A percentile compares a stretch with the other conserved stretches of the same genome.
These are phyloP conservation scores for Oryzaephilus surinamensis DNA, from an alignment of 1,140 invertebrate species.

Conservation along the genomic window DNA sequence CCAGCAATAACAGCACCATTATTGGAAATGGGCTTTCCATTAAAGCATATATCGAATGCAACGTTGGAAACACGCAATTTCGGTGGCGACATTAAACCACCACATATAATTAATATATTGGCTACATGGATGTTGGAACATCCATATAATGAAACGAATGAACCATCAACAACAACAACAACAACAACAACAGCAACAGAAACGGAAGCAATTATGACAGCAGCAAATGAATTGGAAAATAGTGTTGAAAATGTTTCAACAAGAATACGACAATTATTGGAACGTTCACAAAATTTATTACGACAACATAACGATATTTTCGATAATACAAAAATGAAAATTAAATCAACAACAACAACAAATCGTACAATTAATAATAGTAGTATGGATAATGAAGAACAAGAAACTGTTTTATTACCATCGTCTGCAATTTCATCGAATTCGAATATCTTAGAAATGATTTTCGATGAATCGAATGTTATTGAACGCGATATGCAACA, in stretches of 20 bases:
- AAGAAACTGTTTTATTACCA: too few species aligned
- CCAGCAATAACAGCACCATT: slow-evolving; percentile 45
- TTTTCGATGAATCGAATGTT: slow-evolving; percentile 29
- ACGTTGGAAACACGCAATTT: slow-evolving; percentile 43
- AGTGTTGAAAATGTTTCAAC: background rate
- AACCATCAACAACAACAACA: background rate
- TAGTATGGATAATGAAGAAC: too few species aligned
- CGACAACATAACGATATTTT: slow-evolving; percentile 9
- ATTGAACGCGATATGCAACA: background rate
- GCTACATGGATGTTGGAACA: slow-evolving; percentile 61
- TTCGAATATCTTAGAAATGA: too few species aligned
- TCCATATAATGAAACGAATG: slow-evolving; percentile 29
- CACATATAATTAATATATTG: slow-evolving; percentile 46
- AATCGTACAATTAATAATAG: too few species aligned
- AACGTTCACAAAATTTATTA: too few species aligned
- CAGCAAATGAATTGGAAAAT: background rate
- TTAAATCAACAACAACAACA: too few species aligned
- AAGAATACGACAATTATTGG: background rate
- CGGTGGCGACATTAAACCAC: slow-evolving; percentile 40
- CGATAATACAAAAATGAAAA: slow-evolving; percentile 3
- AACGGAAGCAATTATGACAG: too few species aligned
- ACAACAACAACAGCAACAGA: too few species aligned
- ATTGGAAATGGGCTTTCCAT: slow-evolving; percentile 54
- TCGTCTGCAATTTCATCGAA: too few species aligned
- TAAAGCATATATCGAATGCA: slow-evolving; percentile 49